Base-by-base conservation (phyloP, 2,797 vertebrate genomes). In the Typhlichthys subterraneus region DNA sequence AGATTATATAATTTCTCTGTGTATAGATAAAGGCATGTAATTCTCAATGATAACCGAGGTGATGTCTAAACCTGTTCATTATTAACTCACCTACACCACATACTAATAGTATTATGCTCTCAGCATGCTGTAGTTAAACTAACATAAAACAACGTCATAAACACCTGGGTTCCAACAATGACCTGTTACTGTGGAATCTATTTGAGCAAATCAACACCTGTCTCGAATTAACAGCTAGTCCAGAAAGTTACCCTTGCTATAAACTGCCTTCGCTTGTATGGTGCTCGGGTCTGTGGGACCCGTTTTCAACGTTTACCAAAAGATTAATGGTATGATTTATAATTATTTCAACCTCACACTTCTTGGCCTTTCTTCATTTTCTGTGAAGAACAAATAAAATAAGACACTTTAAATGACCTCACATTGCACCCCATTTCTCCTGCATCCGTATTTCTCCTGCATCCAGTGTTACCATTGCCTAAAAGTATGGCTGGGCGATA, bases 21-120 rank as follows among this genome's bases (percentile, higher is more conserved):
- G 70, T 46, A 67, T 55, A 65, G 67, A 75, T 76, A 74, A 80
- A 61, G 79, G 72, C 62, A 23, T 76, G 72, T 76, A 72, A 63
- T 72, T 63, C 58, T 73, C 62, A 42, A 49, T 2, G 15, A 55
- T 69, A 76, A 79, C 70, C 61, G 59, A n/a, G 7, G 51, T 53
- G 67, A 66, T 42, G 53, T 85, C 75, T 68, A 59, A 12, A 51
- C 57, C 29, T 53, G 77, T 55, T 56, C 72, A 33, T 49, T 12
- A 57, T 84, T 70, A 70, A 78, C 67, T 58, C 76, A 48, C 68
- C 59, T 49, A 49, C 61, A 67, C 19, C 11, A 10, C 15, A 45
- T 33, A 42, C 63, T 65, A 15, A 65, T 42, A 53, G 51, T 13
- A 79, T 76, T 46, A 71, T 2, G 14, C 12, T 48, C 53, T 77